phyloP scores from a whole-genome alignment of 1,140 invertebrate species.

The Cyrtorhinus lividipennis region DNA sequence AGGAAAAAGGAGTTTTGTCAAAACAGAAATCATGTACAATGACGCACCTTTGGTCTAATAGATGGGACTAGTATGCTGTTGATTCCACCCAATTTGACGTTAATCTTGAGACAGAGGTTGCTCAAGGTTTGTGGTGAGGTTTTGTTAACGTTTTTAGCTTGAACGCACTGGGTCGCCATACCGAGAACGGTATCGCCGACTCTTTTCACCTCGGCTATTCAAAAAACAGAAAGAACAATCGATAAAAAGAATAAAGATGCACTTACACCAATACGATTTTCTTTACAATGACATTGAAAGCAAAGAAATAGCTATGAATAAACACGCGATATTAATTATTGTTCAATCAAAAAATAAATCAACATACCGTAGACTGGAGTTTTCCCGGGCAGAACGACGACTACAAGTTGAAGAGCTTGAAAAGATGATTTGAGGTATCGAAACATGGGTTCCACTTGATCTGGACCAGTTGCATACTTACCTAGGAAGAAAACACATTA shows the following conservation, averaged over 20 bases:
- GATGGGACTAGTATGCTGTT: conserved; percentile 97
- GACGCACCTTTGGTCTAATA: conserved; percentile 64
- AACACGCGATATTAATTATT: too few relatives aligned
- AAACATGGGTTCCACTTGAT: conserved; percentile 99
- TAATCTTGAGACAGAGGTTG: conserved; percentile 98
- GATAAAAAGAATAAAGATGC: neutral
- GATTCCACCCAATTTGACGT: conserved; percentile 98
- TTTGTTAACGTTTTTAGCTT: conserved; percentile 99
- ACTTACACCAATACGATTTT: neutral
- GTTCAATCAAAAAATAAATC: conserved; percentile 1
- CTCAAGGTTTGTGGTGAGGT: conserved; percentile 98
- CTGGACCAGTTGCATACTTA: conserved; percentile 98
- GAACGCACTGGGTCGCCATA: conserved; percentile 99
- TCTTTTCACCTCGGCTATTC: conserved; percentile 96
- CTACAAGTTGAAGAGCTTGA: conserved; percentile 87
- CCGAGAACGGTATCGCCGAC: conserved; percentile 98
- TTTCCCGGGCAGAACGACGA: conserved; percentile 96
- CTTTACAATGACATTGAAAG: too few relatives aligned
- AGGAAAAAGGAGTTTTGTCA: too few relatives aligned
- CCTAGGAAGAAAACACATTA: conserved; percentile 24
- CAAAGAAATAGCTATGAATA: too few relatives aligned
- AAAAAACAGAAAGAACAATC: conserved; percentile 24
- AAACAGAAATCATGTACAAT: neutral
- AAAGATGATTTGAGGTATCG: conserved; percentile 96
- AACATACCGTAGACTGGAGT: conserved; percentile 93